phyloP scores from a whole-genome alignment of 2,113 vertebrate species.

The Chrysemys picta region DNA sequence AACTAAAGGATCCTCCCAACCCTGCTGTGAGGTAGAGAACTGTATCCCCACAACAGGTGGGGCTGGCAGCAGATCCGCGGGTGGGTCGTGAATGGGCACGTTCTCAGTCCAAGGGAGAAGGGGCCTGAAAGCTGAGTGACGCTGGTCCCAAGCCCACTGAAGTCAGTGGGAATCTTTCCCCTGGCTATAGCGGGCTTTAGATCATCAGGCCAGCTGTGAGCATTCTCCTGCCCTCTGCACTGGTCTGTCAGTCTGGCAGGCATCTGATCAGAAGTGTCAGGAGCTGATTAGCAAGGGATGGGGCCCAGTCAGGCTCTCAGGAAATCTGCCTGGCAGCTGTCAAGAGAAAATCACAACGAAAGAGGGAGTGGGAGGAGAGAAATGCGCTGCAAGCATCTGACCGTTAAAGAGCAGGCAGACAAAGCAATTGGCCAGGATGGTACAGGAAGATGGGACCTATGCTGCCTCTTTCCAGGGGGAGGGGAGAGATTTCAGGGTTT shows the following conservation, averaged over 20 bases:
- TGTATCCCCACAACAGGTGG: too few relatives aligned
- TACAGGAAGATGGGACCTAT: background rate
- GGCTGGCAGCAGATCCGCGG: too few relatives aligned
- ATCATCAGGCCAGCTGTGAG: too few relatives aligned
- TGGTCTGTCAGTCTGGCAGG: rapidly evolving
- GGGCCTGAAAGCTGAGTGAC: too few relatives aligned
- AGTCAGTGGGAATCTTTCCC: too few relatives aligned
- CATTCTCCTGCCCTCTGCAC: rapidly evolving
- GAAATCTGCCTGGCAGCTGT: slow-evolving; percentile 9
- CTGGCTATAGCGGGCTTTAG: rapidly evolving
- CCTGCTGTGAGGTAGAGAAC: background rate
- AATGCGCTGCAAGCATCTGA: background rate
- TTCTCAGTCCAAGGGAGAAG: too few relatives aligned
- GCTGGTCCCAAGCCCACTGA: too few relatives aligned
- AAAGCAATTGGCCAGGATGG: background rate
- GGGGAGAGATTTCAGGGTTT: background rate
- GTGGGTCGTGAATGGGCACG: too few relatives aligned
- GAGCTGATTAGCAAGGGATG: background rate
- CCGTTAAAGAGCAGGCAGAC: background rate
- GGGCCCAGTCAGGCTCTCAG: background rate
- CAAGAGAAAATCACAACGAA: background rate
- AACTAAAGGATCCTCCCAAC: background rate
- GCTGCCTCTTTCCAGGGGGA: background rate
- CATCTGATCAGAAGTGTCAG: background rate
- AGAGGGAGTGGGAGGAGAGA: background rate